Evolutionary conservation across 2,113 vertebrate species (phyloP).

Genomic region (Eulemur rufifrons): DNA sequence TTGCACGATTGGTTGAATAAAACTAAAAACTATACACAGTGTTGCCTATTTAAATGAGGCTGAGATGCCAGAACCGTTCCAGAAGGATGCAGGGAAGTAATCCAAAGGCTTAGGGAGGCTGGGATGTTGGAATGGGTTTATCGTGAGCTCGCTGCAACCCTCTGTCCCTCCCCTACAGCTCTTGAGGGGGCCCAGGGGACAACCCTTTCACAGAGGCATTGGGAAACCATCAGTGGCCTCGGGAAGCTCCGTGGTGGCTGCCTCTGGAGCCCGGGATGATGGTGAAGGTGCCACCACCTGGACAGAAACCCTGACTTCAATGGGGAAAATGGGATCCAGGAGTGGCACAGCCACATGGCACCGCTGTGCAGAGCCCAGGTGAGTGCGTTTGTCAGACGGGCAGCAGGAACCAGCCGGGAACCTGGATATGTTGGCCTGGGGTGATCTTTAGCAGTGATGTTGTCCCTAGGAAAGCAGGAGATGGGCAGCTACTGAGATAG

Average conservation of each 20-base stretch:
- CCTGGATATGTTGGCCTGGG: background rate
- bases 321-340: background rate
- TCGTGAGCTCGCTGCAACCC: background rate
- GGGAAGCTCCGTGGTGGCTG: background rate
- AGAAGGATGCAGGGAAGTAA: background rate
- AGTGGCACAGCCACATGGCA: background rate
- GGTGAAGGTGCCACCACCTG: background rate
- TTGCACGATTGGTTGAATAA: background rate
- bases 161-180: background rate
- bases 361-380: background rate
- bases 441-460: background rate
- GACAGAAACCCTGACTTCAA: background rate
- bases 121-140: background rate
- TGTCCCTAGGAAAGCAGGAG: background rate
- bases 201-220: background rate
- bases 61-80: background rate
- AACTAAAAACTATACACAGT: background rate
- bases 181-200: background rate
- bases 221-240: background rate
- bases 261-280: background rate
- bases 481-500: background rate
- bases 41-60: background rate
- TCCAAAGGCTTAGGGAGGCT: background rate
- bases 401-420: background rate
- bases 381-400: background rate